Evolutionary conservation across 2,797 vertebrate genomes (phyloP).

Genomic region (Perodicticus potto): DNA sequence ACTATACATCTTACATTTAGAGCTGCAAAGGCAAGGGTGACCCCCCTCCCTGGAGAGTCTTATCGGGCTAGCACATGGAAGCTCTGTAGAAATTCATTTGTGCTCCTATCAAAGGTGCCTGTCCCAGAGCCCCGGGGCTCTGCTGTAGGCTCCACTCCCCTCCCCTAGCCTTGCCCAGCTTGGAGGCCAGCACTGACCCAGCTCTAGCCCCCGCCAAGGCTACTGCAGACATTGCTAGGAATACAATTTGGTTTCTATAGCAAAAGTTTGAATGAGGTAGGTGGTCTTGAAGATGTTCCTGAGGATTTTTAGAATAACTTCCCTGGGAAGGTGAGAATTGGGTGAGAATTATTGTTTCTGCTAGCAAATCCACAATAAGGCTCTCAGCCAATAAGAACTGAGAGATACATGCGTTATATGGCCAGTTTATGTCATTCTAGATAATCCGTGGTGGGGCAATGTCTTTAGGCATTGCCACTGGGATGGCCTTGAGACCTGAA

Average conservation of each 20-base stretch:
- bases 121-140: neutral
- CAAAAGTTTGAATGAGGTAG: neutral
- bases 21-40: conserved; percentile 42
- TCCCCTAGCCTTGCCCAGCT: neutral
- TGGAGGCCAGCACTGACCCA: neutral
- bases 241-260: neutral
- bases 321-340: conserved; percentile 6
- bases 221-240: neutral
- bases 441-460: neutral
- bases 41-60: conserved; percentile 64
- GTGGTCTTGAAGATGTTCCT: neutral
- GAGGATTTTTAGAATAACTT: conserved; percentile 19
- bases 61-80: conserved; percentile 50
- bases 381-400: neutral
- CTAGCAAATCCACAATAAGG: neutral
- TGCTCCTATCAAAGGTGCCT: neutral
- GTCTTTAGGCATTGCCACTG: neutral
- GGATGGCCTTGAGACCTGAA: neutral
- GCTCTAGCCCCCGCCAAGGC: neutral
- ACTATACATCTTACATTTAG: conserved; percentile 19
- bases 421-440: neutral
- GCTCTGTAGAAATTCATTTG: conserved; percentile 62
- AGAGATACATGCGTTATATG: neutral
- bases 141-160: too few species aligned
- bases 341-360: conserved; percentile 4